A percentile compares a stretch with the other conserved stretches of the same genome.
phyloP scores from a whole-genome alignment of 2,113 vertebrate genomes.

The Trogon surrucura region DNA sequence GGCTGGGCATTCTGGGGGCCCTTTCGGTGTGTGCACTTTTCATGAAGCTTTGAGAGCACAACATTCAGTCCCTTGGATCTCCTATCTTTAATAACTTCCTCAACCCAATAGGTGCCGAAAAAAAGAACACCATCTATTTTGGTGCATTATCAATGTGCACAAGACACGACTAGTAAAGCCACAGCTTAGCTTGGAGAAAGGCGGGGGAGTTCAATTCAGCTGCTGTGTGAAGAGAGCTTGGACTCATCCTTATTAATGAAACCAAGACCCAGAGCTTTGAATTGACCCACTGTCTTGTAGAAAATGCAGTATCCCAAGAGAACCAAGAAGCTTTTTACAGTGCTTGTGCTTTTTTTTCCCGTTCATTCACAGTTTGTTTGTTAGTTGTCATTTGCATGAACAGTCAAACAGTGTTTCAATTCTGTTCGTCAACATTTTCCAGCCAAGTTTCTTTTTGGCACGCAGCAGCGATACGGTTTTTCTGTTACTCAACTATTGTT shows the following conservation, averaged over 20 bases:
- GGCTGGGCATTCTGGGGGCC: background rate
- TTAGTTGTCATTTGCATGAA: conserved; percentile 58
- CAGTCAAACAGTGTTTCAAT: conserved; percentile 37
- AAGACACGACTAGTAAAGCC: background rate
- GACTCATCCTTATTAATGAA: conserved; percentile 6
- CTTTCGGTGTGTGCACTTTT: background rate
- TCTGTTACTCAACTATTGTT: conserved; percentile 45
- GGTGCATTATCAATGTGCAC: background rate
- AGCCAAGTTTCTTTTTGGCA: conserved; percentile 57
- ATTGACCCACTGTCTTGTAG: conserved; percentile 8
- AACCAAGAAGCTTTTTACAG: background rate
- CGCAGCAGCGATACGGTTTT: background rate
- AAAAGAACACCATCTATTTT: background rate
- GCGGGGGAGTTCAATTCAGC: background rate
- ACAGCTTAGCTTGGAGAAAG: background rate
- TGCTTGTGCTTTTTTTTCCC: background rate
- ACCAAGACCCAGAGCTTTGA: conserved; percentile 28
- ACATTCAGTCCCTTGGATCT: background rate
- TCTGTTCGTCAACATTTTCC: background rate
- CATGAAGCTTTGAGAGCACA: background rate
- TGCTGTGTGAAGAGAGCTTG: background rate
- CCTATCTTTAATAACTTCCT: background rate
- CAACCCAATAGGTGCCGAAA: background rate
- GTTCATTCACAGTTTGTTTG: conserved; percentile 59
- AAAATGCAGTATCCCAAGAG: conserved; percentile 21